A percentile compares a stretch with the other conserved stretches of the same genome.
phyloP scores from a whole-genome alignment of 2,797 vertebrate genomes.

The Poecilia gillii region DNA sequence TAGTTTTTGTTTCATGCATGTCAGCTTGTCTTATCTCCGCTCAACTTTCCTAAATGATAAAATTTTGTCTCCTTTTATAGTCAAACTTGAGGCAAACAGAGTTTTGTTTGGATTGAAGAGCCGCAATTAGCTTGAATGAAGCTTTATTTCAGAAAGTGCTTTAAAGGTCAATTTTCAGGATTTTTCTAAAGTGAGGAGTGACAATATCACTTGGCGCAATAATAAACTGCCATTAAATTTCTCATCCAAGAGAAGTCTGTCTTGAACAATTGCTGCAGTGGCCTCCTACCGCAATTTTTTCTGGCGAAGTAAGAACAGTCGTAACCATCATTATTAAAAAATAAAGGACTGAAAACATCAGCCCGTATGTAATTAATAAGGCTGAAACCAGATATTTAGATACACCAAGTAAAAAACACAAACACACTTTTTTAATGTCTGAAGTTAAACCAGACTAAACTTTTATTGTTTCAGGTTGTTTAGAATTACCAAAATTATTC shows the following conservation, averaged over 20 bases:
- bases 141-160: not conserved
- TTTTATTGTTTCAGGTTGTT: too few relatives aligned
- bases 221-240: not conserved
- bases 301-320: too few relatives aligned
- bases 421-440: too few relatives aligned
- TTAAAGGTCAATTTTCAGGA: not conserved
- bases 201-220: not conserved
- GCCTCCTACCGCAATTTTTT: too few relatives aligned
- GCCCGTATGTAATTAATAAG: too few relatives aligned
- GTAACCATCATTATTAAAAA: too few relatives aligned
- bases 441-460: too few relatives aligned
- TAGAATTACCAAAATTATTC: too few relatives aligned
- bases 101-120: slow-evolving; percentile 3
- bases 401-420: too few relatives aligned
- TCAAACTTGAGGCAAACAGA: slow-evolving; percentile 26
- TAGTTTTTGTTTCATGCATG: slow-evolving; percentile 56
- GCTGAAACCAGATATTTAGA: too few relatives aligned
- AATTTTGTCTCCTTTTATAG: slow-evolving; percentile 7
- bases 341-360: too few relatives aligned
- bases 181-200: not conserved
- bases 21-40: slow-evolving; percentile 33
- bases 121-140: not conserved
- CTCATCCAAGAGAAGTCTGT: not conserved
- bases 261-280: not conserved
- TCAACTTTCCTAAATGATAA: slow-evolving; percentile 18